Evolutionary conservation across 2,113 vertebrate genomes (phyloP), one percentile per base, ranked within the genome.

Genomic region (Semnornis frantzii): DNA sequence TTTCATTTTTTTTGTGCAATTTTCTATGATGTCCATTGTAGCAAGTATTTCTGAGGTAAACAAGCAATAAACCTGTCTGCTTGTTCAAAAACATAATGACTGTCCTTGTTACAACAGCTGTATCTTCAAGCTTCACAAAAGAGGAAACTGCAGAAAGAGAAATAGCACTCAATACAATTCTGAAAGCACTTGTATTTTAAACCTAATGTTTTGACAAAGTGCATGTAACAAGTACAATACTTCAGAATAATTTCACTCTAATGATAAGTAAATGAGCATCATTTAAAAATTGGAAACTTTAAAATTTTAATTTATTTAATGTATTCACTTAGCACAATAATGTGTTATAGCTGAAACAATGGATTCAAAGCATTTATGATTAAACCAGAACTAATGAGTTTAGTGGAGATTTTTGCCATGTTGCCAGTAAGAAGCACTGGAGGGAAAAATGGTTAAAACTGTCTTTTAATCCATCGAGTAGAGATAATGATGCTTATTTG

Each of bases 31-130:
- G 82, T 31, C 33, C 76, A 37, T 58, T 68, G 62, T n/a, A 88
- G 82, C 62, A 92, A 90, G 63, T 84, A 93, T 89, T 95, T 93
- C 82, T 68, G 31, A 90, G 54, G 66, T 48, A 90, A 94, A 91
- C 80, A 86, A 95, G 82, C 74, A 94, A 91, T 91, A 85, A 92
- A 93, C 30, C 82, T 95, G 93, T 94, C 82, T 50, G 17, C 90
- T 84, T 92, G 39, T 86, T 95, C 75, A 70, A 81, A 95, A 78
- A 59, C 60, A 16, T 87, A 70, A 85, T 89, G 88, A 71, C 58
- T 80, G 72, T 81, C 57, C 54, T 93, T 78, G 66, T 52, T 76
- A 62, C 55, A 85, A 73, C 79, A 88, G 30, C 62, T 78, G 52
- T 54, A 31, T 50, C 33, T 90, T 85, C 83, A 89, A 89, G 30